Conservation (phyloP, 2,113 vertebrate species). For the Lasiurus borealis region DNA sequence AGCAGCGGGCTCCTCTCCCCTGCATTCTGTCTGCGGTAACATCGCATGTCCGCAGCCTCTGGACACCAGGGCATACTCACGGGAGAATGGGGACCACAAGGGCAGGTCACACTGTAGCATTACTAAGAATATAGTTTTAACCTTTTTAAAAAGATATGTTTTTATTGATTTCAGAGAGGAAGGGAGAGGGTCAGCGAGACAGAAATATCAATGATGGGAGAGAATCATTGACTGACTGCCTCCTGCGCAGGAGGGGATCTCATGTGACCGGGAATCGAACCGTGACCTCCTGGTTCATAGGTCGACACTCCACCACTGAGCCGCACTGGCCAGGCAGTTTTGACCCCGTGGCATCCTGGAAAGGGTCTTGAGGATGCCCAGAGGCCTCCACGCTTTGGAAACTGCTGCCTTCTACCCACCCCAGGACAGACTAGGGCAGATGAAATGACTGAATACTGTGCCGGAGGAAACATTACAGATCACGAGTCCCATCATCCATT, state of each 20-base stretch:
- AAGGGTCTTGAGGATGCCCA: neutral
- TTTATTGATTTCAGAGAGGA: too few relatives aligned
- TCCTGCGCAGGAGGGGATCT: too few relatives aligned
- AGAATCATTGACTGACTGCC: too few relatives aligned
- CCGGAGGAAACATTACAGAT: neutral
- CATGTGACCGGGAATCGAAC: too few relatives aligned
- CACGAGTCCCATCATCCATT: neutral
- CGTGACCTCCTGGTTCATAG: too few relatives aligned
- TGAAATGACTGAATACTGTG: neutral
- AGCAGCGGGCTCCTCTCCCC: neutral
- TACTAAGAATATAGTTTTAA: constrained; percentile 6
- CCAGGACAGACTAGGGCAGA: neutral
- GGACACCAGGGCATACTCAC: neutral
- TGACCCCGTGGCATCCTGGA: neutral
- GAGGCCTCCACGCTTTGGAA: neutral
- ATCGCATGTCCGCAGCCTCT: neutral
- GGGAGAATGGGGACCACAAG: neutral
- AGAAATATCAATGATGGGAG: too few relatives aligned
- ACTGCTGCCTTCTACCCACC: neutral
- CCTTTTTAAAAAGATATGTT: neutral
- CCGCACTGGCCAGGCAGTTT: neutral
- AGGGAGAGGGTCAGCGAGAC: too few relatives aligned
- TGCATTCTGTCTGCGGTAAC: neutral
- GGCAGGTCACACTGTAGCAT: neutral
- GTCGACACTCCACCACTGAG: too few relatives aligned